Evolutionary conservation across 2,113 vertebrate species (phyloP).

Genomic region (Scortum barcoo): DNA sequence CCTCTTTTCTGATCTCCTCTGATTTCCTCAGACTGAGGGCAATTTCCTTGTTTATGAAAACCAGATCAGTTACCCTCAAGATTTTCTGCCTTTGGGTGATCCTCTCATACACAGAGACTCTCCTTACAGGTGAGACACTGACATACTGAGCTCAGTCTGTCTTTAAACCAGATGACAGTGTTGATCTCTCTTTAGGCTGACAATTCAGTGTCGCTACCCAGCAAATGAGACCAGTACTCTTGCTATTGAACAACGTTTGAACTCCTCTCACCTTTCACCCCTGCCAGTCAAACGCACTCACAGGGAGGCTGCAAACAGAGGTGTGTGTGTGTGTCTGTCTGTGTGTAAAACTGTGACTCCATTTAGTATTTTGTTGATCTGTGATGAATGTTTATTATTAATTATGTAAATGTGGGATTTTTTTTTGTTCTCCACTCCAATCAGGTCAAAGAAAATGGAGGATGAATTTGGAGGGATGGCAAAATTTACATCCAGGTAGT

Average conservation of each 20-base stretch:
- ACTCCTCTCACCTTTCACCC: not conserved
- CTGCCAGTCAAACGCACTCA: not conserved
- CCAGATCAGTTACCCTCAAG: conserved; percentile 74
- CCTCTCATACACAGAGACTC: conserved; percentile 78
- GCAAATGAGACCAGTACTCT: conserved; percentile 41
- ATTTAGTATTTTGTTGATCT: not conserved
- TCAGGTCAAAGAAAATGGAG: conserved; percentile 20
- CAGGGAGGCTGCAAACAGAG: conserved; percentile 14
- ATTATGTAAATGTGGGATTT: not conserved
- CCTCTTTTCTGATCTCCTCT: not conserved
- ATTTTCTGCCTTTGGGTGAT: conserved; percentile 50
- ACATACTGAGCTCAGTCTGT: not conserved
- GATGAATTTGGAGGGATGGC: not conserved
- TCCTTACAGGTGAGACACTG: conserved; percentile 72
- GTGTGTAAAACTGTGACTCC: not conserved
- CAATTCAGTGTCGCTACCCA: conserved; percentile 77
- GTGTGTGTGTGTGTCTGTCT: conserved; percentile 14
- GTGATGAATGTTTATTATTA: not conserved
- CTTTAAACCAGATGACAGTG: not conserved
- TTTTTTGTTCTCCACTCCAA: not conserved
- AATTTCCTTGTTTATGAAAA: conserved; percentile 81
- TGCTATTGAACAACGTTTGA: not conserved
- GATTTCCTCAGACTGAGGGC: conserved; percentile 67
- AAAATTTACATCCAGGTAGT: not conserved
- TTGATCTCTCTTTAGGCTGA: conserved; percentile 58